These are phyloP conservation scores for Andrena haemorrhoa DNA, from an alignment of 2,888 invertebrate species.

Conservation along the genomic window DNA sequence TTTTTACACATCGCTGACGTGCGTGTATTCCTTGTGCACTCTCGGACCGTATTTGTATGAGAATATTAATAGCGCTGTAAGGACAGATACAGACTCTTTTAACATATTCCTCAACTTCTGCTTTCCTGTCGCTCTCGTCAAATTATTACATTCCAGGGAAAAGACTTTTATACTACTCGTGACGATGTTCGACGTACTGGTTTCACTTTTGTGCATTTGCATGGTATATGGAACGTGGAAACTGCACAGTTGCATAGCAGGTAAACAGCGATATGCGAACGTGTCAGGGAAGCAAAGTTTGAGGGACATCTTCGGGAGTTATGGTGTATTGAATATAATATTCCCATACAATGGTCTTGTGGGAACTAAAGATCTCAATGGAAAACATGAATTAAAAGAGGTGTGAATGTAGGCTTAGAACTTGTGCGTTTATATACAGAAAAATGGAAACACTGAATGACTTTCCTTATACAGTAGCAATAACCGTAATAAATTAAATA, in stretches of 20 bases:
- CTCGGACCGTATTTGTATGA: constrained; percentile 76
- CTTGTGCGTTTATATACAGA: neutral
- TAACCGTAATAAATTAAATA: constrained; percentile 1
- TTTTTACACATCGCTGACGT: constrained; percentile 76
- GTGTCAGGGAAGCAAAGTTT: constrained; percentile 65
- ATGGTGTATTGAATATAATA: constrained; percentile 76
- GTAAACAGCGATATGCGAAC: constrained; percentile 76
- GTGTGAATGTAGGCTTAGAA: constrained; percentile 35
- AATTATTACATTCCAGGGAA: constrained; percentile 67
- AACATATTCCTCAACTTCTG: constrained; percentile 76
- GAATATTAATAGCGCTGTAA: constrained; percentile 67
- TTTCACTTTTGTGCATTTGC: constrained; percentile 74
- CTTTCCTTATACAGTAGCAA: constrained; percentile 1
- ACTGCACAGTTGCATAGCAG: constrained; percentile 72
- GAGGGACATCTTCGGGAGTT: constrained; percentile 78
- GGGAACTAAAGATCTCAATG: constrained; percentile 67
- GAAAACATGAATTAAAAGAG: constrained; percentile 73
- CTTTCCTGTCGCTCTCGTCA: constrained; percentile 76
- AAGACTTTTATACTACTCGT: constrained; percentile 74
- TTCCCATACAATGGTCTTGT: constrained; percentile 79
- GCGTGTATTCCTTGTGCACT: constrained; percentile 73
- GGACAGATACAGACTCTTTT: constrained; percentile 56
- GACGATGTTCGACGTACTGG: constrained; percentile 72
- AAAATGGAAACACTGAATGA: neutral
- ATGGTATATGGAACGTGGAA: constrained; percentile 78